Base-by-base conservation (phyloP, 1,140 invertebrate genomes). In the Cephus cinctus region DNA sequence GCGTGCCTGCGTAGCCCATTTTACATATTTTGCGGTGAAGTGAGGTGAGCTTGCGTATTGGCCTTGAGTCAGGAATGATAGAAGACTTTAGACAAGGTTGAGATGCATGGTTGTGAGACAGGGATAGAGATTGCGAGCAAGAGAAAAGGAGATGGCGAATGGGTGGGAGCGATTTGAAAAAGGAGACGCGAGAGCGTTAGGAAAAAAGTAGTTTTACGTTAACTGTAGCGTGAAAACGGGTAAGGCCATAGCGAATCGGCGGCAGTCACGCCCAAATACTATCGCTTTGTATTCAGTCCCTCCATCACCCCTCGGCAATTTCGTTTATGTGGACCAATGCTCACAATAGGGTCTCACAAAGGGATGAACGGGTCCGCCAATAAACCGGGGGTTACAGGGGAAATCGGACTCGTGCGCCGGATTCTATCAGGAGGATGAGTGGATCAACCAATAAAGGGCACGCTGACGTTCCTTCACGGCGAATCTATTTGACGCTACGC, bases 241-340 rank as follows among this genome's bases (percentile, higher is more conserved):
- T 58, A 61, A 60, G 50, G 60, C 53, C 64, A 50, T 67, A 63
- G 59, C 65, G 61, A 69, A 70, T 71, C 58, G 59, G 51, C 47
- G 55, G 27, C 57, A 66, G 71, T 75, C 71, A 71, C 70, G 66
- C 70, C 67, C 64, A 64, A 70, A 68, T 65, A 63, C 63, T 65
- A 60, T 66, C 50, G 59, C 63, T 64, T 74, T 73, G 69, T 72
- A 67, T 65, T 67, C 60, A 50, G 54, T 63, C 57, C 59, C 56
- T 60, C 42, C 46, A 47, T 56, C 50, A 52, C 56, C 64, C 65
- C 59, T 57, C 55, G 58, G 65, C 63, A 68, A 65, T 71, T 75
- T 65, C 56, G 59, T 65, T 69, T 65, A 67, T 59, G 58, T 69
- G 68, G 63, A 63, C 64, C 62, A 59, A 65, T 69, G 70, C 55